These are phyloP conservation scores for Drosophila saltans DNA, from an alignment of 1,140 invertebrate species.

Conservation along the genomic window DNA sequence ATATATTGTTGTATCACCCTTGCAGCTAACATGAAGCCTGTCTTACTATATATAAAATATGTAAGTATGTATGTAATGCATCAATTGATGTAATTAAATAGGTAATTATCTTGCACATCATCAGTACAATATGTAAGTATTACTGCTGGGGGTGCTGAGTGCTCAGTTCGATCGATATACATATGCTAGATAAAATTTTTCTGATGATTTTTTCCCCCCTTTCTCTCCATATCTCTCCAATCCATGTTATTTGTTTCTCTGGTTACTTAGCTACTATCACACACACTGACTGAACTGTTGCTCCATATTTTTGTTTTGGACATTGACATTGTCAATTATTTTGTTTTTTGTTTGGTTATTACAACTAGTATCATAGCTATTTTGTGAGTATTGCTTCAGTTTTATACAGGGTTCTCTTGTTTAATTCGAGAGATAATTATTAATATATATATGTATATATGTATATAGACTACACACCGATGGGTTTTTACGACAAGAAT, in stretches of 20 bases:
- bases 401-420: constrained; percentile 75
- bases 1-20: constrained; percentile 60
- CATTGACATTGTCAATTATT: constrained; percentile 38
- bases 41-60: constrained; percentile 55
- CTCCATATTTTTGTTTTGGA: constrained; percentile 51
- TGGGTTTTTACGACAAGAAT: constrained; percentile 5
- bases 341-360: constrained; percentile 47
- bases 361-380: constrained; percentile 83
- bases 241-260: constrained; percentile 4
- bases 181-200: constrained; percentile 19
- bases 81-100: no score
- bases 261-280: constrained; percentile 66
- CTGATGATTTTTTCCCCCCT: not conserved
- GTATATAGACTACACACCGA: constrained; percentile 1
- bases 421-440: constrained; percentile 37
- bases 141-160: constrained; percentile 18
- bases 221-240: not conserved
- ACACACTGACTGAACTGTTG: constrained; percentile 64
- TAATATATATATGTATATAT: not conserved
- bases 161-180: constrained; percentile 42
- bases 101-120: no score
- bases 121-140: no score
- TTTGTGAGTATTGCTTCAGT: constrained; percentile 82
- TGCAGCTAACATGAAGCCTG: constrained; percentile 76
- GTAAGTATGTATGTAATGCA: not conserved